Evolutionary conservation across 2,888 invertebrate genomes (phyloP).

Genomic region (Amphimallon solstitiale): DNA sequence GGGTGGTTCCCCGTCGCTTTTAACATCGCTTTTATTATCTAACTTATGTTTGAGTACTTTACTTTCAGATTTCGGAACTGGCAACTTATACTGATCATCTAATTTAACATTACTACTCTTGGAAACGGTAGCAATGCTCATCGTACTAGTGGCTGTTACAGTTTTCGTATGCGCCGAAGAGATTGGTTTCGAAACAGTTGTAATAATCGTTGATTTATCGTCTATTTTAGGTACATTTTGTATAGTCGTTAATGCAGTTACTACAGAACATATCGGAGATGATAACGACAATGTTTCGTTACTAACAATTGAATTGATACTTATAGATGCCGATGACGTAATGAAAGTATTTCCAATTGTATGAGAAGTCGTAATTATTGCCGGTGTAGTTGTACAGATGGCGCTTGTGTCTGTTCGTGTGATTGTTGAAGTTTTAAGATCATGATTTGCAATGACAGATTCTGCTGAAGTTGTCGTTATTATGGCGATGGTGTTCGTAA

Average conservation of each 20-base stretch:
- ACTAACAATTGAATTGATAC: neutral
- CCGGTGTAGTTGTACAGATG: neutral
- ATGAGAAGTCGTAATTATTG: neutral
- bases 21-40: conserved; percentile 18
- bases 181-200: neutral
- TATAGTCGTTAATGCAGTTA: neutral
- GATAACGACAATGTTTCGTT: neutral
- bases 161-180: conserved; percentile 17
- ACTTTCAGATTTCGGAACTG: neutral
- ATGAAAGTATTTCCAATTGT: too few relatives aligned
- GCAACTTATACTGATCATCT: conserved; percentile 1
- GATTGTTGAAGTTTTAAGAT: neutral
- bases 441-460: neutral
- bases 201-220: neutral
- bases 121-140: conserved; percentile 2
- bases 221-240: neutral
- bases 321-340: neutral
- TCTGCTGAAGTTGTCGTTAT: neutral
- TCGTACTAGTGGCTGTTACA: conserved; percentile 25
- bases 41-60: conserved; percentile 36
- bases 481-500: neutral
- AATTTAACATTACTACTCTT: neutral
- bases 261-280: neutral
- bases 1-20: conserved; percentile 46
- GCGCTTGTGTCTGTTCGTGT: neutral